Conservation (phyloP, 2,888 invertebrate species). For the Rhagium mordax region DNA sequence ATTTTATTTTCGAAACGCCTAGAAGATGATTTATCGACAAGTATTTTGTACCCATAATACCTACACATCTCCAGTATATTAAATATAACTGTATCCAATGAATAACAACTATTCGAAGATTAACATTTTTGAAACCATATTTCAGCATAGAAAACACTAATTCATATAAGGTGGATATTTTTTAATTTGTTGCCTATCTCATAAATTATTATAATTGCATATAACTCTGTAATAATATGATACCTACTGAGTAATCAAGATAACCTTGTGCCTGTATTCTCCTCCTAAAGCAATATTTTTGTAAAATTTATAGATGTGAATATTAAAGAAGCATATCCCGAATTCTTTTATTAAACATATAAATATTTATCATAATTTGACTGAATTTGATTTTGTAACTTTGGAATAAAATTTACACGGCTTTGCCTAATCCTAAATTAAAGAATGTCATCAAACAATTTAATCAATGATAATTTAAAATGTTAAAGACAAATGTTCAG, state of each 20-base stretch:
- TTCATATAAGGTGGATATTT: not conserved
- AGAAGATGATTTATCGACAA: not conserved
- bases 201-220: not conserved
- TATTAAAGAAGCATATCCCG: not conserved
- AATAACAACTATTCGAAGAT: not conserved
- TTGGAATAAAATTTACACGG: no score
- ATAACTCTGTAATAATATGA: not conserved
- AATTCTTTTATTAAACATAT: no score
- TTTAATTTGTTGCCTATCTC: not conserved
- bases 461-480: no score
- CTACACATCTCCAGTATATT: no score
- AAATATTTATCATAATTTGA: no score
- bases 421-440: no score
- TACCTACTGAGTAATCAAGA: not conserved
- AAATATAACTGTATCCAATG: not conserved
- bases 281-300: not conserved
- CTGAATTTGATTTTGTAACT: no score
- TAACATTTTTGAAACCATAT: no score
- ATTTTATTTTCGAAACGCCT: not conserved
- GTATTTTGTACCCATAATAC: no score
- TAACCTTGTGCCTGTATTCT: slow-evolving; percentile 4
- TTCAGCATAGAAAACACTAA: slow-evolving; percentile 5
- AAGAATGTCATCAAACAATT: no score
- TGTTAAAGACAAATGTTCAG: no score
- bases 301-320: not conserved